phyloP scores from a whole-genome alignment of 2,888 invertebrate species.

The Chrysina gloriosa region DNA sequence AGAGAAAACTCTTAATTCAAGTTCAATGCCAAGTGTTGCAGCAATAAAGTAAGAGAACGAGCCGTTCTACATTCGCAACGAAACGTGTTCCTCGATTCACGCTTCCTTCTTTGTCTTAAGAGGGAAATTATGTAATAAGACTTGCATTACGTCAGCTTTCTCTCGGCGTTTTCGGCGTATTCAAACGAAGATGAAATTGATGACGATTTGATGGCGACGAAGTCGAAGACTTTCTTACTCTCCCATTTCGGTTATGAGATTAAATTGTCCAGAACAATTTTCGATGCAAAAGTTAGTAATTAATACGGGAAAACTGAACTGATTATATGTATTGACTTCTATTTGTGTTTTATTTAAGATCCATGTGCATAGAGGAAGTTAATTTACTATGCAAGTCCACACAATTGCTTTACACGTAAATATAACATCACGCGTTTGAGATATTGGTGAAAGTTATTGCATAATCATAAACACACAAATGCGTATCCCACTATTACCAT shows the following conservation, averaged over 20 bases:
- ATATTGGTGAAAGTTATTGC: conserved; percentile 34
- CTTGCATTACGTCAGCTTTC: conserved; percentile 10
- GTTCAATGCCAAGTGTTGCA: conserved; percentile 10
- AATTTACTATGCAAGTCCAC: background rate
- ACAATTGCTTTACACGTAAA: too few species aligned
- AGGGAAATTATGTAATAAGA: background rate
- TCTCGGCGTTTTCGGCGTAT: background rate
- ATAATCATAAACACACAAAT: conserved; percentile 24
- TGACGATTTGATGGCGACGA: background rate
- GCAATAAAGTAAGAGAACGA: background rate
- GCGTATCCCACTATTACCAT: conserved; percentile 20
- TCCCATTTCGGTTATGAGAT: too few species aligned
- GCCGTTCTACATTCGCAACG: background rate
- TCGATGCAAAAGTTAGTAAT: too few species aligned
- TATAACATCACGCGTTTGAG: too few species aligned
- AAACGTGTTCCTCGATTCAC: background rate
- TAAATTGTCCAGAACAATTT: too few species aligned
- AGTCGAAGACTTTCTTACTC: background rate
- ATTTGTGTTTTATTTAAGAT: too few species aligned
- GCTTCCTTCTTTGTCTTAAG: conserved; percentile 5
- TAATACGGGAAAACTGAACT: too few species aligned
- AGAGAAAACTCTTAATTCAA: background rate
- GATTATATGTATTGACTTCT: too few species aligned
- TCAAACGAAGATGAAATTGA: background rate
- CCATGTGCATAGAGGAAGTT: too few species aligned